Conservation (phyloP, 2,113 vertebrate species). For the Nibea albiflora region DNA sequence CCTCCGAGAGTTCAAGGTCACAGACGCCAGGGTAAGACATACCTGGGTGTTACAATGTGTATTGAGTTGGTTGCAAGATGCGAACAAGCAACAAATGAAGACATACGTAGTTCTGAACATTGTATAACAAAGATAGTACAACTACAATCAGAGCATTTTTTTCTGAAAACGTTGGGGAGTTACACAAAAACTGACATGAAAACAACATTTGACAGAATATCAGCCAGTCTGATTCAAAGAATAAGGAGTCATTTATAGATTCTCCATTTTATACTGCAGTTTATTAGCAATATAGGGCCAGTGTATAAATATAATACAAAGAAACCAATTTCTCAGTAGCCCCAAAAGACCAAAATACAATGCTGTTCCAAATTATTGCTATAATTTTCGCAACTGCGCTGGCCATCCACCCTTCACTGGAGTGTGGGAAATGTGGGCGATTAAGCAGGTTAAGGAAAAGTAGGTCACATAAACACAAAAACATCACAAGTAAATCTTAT, state of each 20-base stretch:
- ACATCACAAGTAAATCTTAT: constrained; percentile 1
- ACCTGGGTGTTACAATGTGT: too few species aligned
- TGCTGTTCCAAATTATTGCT: neutral
- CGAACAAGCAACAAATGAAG: neutral
- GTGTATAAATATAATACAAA: too few species aligned
- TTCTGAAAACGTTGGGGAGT: neutral
- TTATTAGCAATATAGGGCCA: neutral
- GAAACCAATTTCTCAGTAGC: neutral
- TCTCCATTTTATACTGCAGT: neutral
- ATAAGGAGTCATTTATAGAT: neutral
- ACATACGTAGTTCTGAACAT: neutral
- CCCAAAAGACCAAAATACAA: neutral
- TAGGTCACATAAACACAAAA: constrained; percentile 20
- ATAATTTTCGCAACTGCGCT: constrained; percentile 22
- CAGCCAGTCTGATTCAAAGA: neutral
- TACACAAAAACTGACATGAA: neutral
- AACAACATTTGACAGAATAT: neutral
- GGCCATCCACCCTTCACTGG: neutral
- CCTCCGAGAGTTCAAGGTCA: constrained; percentile 98
- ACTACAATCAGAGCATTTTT: neutral
- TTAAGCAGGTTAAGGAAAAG: constrained; percentile 23
- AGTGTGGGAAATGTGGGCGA: neutral
- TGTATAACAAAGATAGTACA: neutral
- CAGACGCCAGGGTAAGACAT: constrained; percentile 93
- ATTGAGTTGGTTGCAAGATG: neutral